These are phyloP conservation scores for Myopa testacea DNA, from an alignment of 2,888 invertebrate genomes.

Conservation along the genomic window DNA sequence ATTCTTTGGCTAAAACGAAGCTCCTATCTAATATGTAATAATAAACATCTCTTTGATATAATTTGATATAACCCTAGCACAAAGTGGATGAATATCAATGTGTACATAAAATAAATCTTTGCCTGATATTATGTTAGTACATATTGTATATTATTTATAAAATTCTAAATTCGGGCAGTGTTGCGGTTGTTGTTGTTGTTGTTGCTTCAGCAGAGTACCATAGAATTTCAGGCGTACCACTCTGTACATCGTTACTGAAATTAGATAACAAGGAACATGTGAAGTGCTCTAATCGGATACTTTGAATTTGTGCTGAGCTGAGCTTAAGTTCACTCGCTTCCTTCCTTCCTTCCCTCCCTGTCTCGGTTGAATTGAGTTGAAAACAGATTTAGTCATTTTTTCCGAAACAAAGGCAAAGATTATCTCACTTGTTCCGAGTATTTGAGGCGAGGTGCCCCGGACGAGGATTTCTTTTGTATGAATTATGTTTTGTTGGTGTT, in stretches of 20 bases:
- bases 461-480: neutral
- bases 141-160: too few species aligned
- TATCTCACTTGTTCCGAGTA: slow-evolving; percentile 33
- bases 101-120: too few species aligned
- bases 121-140: too few species aligned
- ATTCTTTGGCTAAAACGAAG: too few species aligned
- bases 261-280: neutral
- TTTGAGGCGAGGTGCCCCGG: slow-evolving; percentile 3
- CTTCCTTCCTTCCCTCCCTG: neutral
- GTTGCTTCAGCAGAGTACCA: too few species aligned
- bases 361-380: neutral
- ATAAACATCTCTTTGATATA: too few species aligned
- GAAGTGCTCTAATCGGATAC: neutral
- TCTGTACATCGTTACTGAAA: neutral
- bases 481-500: slow-evolving; percentile 38
- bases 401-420: slow-evolving; percentile 29
- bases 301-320: slow-evolving; percentile 13
- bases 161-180: too few species aligned
- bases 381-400: slow-evolving; percentile 32
- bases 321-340: slow-evolving; percentile 1
- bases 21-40: too few species aligned
- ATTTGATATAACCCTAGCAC: too few species aligned
- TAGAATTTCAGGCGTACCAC: too few species aligned
- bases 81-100: too few species aligned
- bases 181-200: too few species aligned